Base-by-base conservation (phyloP, 2,888 invertebrate genomes). In the Cerastis rubricosa region DNA sequence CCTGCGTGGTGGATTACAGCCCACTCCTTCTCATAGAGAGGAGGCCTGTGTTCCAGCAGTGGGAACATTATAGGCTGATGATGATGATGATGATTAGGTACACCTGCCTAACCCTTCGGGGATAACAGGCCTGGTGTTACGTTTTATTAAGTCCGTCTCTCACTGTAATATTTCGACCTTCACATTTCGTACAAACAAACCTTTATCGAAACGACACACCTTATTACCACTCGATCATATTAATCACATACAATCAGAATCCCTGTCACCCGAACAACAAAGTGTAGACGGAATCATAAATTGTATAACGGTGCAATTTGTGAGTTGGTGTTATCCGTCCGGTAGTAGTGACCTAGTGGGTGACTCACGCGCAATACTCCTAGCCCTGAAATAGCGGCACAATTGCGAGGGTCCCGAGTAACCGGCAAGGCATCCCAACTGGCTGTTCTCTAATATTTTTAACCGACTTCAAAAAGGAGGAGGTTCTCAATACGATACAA, bases 331-430 rank as follows among this genome's bases (percentile, higher is more conserved):
- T 51, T 78, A 71, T 82, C 83, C 87, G 79, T 77, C 71, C 77
- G 77, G 65, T 71, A 67, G 64, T 77, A 80, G 40, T 71, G 71
- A 76, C 79, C 4, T 22, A 76, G 54, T 57, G 45, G 45, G 57
- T 90, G 89, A 91, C 72, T 85, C 82, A 85, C 45, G 45, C 68
- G 64, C 73, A 70, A 63, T 72, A 84, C 81, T 84, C 54, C 80
- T 88, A 80, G 78, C 89, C 89, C 90, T 89, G 88, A 91, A 92
- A 92, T 92, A 92, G 90, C 83, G 59, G 49, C 40, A 74, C 89
- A 90, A 90, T 90, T 89, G 87, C 86, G 72, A 76, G 83, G 76
- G 71, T 76, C 80, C 88, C 92, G 92, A 92, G 87, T 90, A 91
- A 91, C 83, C 71, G 76, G 72, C 70, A 78, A 75, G 89, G 90